phyloP scores from a whole-genome alignment of 2,888 invertebrate species.

The Galerucella nymphaeae region DNA sequence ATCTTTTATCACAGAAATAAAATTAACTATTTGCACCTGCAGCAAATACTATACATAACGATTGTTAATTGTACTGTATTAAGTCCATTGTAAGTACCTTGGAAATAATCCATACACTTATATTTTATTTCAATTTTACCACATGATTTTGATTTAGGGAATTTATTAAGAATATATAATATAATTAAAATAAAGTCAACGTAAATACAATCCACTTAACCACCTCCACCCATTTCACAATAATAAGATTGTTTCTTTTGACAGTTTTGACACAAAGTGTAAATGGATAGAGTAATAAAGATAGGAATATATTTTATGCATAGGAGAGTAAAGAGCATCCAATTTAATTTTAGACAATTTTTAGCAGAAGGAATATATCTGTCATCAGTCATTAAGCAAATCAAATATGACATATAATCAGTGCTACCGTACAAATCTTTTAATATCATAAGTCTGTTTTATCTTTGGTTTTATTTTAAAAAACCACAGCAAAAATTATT shows the following conservation, averaged over 20 bases:
- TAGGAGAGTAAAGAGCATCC: not conserved
- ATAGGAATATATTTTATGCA: not conserved
- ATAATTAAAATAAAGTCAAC: constrained; percentile 25
- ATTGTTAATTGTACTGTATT: not conserved
- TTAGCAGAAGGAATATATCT: constrained; percentile 3
- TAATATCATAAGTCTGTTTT: no score
- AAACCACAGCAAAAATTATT: no score
- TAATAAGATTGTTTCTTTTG: not conserved
- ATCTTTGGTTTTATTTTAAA: no score
- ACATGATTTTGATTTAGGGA: constrained; percentile 14
- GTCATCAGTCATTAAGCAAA: not conserved
- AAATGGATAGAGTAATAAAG: constrained; percentile 5
- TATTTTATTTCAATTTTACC: constrained; percentile 10
- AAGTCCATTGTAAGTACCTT: not conserved
- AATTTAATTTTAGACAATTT: not conserved
- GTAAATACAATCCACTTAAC: constrained; percentile 26
- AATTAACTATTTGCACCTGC: constrained; percentile 13
- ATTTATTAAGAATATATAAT: constrained; percentile 15
- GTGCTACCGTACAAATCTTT: not conserved
- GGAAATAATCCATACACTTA: constrained; percentile 1
- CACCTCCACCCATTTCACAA: constrained; percentile 36
- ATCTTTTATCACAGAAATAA: constrained; percentile 8
- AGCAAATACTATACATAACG: not conserved
- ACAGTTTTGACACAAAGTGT: not conserved
- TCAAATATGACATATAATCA: constrained; percentile 2